Base-by-base conservation (phyloP, 2,888 invertebrate species). In the Apoda limacodes region DNA sequence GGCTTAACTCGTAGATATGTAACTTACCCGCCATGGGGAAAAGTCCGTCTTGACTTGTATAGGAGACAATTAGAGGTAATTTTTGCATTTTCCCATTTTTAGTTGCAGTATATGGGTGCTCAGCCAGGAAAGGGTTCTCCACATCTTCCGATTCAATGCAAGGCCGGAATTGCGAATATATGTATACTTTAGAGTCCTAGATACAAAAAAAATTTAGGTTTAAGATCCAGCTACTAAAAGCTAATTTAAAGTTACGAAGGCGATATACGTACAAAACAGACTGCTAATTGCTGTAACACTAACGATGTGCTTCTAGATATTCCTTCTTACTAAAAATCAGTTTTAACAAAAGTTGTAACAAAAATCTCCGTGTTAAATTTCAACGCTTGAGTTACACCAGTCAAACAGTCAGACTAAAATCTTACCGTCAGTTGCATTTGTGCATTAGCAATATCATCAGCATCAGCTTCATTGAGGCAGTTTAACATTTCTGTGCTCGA, bases 21-120 rank as follows among this genome's bases (percentile, higher is more conserved):
- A 22, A 5, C 23, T 30, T 13, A 34, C 34, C 25, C 20, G 30
- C 30, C 3, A 30, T 30, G 4, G 34, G 34, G 14, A 30, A 34
- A 2, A 34, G 20, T 4, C 34, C 34, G 6, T 34, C 34, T 2
- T 24, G 30, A 3, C 22, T 13, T 2, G 34, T 34, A 13, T 28
- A 14, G n/a, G 30, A 25, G 6, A 28, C 30, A 7, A 34, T 11
- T 3, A 34, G 30, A 6, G 34, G 34, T 4, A 34, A 10, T 4
- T 23, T 26, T 6, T 30, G 30, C 34, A 30, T 23, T 4, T 23
- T 19, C 3, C 34, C 34, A 9, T 21, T 11, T 22, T 9, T 21
- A 4, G 29, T 24, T 5, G 19, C 34, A 4, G 19, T 22, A 14
- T 34, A 34, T 3, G 34, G 34, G 23, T 34, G 28, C 10, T 30